Base-by-base conservation (phyloP, 2,113 vertebrate genomes). In the Pterophyllum scalare region DNA sequence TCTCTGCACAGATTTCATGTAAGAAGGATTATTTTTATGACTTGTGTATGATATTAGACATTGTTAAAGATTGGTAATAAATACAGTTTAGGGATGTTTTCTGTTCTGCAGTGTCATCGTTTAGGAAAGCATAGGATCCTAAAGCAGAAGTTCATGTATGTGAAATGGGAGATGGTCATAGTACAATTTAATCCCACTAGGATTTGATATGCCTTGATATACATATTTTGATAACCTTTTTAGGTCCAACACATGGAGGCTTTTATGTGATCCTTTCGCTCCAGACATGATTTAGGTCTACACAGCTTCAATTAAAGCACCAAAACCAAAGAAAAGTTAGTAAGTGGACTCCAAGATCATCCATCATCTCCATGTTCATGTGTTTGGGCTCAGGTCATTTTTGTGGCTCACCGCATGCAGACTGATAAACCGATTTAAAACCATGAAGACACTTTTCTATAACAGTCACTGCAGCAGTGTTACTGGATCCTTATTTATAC, bases 51-150 rank as follows among this genome's bases (percentile, higher is more conserved):
- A 64, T 78, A 57, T 89, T 28, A 88, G 78, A 77, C 77, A 20
- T 70, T 56, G 75, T 81, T 70, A 12, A 61, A 43, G 77, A 75
- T 58, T 26, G 76, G 38, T 83, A 93, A 93, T 93, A 94, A 94
- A 94, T 75, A 59, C 77, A 74, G 81, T 93, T 88, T 82, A 74
- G 82, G 80, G 75, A 75, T 33, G 7, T 52, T 26, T 61, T 67
- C 15, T 54, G 4, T 12, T 75, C 22, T 8, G 7, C 6, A 1
- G 19, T 60, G 19, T 90, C 61, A 4, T 58, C 83, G 72, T 77
- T 81, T 17, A 62, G 28, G 20, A n/a, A 19, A 35, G 31, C 31
- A 7, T 7, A 40, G 40, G 52, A 1, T 9, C 52, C 7, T n/a
- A 58, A 12, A 22, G 4, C 20, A 12, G 49, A 6, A 14, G 11